These are phyloP conservation scores for Malaclemys terrapin DNA, from an alignment of 2,113 vertebrate species.

Conservation along the genomic window DNA sequence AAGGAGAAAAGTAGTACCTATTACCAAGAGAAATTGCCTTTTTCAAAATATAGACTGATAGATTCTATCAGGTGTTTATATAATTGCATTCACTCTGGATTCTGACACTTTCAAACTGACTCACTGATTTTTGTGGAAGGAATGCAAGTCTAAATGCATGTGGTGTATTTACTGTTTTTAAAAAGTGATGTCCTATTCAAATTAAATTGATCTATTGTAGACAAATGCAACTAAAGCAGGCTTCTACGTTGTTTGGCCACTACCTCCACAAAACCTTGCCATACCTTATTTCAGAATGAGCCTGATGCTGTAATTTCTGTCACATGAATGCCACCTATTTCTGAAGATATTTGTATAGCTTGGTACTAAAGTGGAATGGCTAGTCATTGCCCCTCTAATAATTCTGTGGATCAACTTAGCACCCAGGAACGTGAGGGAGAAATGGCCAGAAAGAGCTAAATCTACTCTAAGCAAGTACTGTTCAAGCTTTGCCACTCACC, in stretches of 20 bases:
- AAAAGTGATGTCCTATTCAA: not conserved
- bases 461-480: not conserved
- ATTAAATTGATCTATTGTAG: not conserved
- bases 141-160: not conserved
- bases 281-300: not conserved
- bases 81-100: no score
- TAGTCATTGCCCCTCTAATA: not conserved
- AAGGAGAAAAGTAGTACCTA: not conserved
- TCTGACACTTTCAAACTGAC: no score
- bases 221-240: not conserved
- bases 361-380: not conserved
- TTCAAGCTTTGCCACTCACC: not conserved
- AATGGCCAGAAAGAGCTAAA: not conserved
- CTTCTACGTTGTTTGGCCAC: not conserved
- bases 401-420: not conserved
- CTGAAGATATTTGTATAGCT: not conserved
- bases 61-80: not conserved
- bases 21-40: not conserved
- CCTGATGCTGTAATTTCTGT: not conserved
- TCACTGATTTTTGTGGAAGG: not conserved
- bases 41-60: no score
- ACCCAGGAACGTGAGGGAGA: not conserved
- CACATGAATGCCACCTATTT: not conserved
- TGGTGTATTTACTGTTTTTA: not conserved
- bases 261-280: not conserved